Base-by-base conservation (phyloP, 1,140 invertebrate genomes). In the Lasioglossum baleicum region DNA sequence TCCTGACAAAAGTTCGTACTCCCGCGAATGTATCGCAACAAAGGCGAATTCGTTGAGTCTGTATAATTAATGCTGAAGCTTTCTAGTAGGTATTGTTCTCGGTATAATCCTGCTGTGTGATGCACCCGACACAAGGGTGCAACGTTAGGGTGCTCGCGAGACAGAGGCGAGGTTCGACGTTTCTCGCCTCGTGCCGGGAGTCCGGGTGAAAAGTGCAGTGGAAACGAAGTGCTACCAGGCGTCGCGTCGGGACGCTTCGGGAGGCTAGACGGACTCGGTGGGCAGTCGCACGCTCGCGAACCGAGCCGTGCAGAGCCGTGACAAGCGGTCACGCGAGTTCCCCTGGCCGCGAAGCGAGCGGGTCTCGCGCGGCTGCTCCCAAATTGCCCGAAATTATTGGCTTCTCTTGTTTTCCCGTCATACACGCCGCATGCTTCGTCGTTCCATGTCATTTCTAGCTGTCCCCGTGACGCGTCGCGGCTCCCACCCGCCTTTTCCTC, bases 311-410 rank as follows among this genome's bases (percentile, higher is more conserved):
- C 78, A 63, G 70, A 65, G 48, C 65, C 83, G 80, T 85, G 84
- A 82, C 83, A 82, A 81, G 84, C 75, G 83, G 88, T 91, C 90
- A 91, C 90, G 90, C 90, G 87, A 90, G 78, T 74, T 77, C 44
- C 61, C 74, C 11, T 58, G 56, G 60, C 48, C 61, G 75, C 83
- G 82, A 53, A 53, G 48, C 51, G 61, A 78, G 81, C 73, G 87
- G 75, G 92, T 92, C 87, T 92, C 91, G 91, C 90, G 88, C 90
- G 88, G 90, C 91, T 93, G 91, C 91, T 81, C 88, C 85, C 91
- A 93, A 93, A 93, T 93, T 93, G 89, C 88, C 87, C 89, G 83
- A 93, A 93, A 93, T 93, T 93, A 92, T 92, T 92, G 92, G 91
- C 89, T 91, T 92, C 90, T 92, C 92, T 92, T 93, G 91, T 93